These are phyloP conservation scores for Cuculus canorus DNA, from an alignment of 2,797 vertebrate genomes.

Conservation along the genomic window DNA sequence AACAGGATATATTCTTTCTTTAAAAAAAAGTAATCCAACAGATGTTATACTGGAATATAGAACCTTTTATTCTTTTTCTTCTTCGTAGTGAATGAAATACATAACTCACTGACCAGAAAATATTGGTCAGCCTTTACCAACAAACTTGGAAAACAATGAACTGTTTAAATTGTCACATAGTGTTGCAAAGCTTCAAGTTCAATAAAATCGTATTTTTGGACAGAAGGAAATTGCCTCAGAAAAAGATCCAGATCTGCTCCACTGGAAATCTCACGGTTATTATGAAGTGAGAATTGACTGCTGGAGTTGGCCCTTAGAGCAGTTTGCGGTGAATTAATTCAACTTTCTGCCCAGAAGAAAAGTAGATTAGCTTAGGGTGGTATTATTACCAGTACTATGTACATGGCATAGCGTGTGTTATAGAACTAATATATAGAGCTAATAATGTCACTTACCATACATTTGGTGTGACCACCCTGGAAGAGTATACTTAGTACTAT, in stretches of 20 bases:
- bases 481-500: background rate
- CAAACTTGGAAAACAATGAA: background rate
- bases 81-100: background rate
- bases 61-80: background rate
- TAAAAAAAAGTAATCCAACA: background rate
- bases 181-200: background rate
- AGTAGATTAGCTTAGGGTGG: background rate
- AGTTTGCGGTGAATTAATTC: background rate
- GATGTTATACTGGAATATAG: background rate
- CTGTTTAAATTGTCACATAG: background rate
- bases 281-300: constrained; percentile 19
- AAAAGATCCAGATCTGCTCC: background rate
- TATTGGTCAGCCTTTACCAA: background rate
- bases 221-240: background rate
- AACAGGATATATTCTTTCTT: background rate
- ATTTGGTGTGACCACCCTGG: background rate
- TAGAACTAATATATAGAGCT: background rate
- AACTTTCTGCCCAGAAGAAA: background rate
- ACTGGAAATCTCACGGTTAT: constrained; percentile 40
- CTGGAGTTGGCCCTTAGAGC: background rate
- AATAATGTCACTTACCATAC: background rate
- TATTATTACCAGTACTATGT: background rate
- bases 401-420: background rate
- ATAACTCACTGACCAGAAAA: background rate
- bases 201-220: background rate